Percentiles rank a stretch among this genome's conserved stretches.
phyloP scores from a whole-genome alignment of 2,888 invertebrate genomes.

The Portevinia maculata region DNA sequence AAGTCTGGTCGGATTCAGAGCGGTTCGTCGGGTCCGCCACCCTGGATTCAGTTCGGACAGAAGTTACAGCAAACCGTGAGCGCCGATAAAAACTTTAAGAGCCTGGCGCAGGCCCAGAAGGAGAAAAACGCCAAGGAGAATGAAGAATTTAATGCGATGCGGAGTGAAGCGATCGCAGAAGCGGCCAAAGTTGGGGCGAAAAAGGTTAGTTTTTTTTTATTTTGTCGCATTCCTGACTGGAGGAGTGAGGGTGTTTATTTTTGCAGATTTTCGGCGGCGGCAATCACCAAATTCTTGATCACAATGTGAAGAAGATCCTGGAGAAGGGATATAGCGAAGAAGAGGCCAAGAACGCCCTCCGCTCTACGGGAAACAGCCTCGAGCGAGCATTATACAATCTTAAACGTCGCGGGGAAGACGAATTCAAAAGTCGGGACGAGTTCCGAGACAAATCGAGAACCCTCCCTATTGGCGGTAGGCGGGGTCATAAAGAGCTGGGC shows the following conservation, averaged over 20 bases:
- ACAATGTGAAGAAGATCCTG: constrained; percentile 90
- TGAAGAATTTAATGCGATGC: constrained; percentile 93
- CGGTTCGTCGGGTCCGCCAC: constrained; percentile 90
- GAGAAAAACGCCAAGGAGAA: constrained; percentile 86
- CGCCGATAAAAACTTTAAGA: constrained; percentile 89
- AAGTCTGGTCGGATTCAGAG: constrained; percentile 78
- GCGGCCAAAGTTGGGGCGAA: constrained; percentile 88
- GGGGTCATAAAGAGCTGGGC: constrained; percentile 44
- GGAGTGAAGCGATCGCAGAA: constrained; percentile 95
- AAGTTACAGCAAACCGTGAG: constrained; percentile 85
- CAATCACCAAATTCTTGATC: constrained; percentile 87
- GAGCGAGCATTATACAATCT: constrained; percentile 88
- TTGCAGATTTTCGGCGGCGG: constrained; percentile 86
- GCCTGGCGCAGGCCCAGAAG: constrained; percentile 84
- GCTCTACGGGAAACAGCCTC: constrained; percentile 88
- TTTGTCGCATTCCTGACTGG: background rate
- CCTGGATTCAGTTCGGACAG: constrained; percentile 96
- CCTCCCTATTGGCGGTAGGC: constrained; percentile 38
- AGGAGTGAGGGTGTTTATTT: constrained; percentile 1
- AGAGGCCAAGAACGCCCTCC: constrained; percentile 89
- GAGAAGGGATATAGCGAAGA: constrained; percentile 91
- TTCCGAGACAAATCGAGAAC: constrained; percentile 58
- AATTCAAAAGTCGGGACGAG: constrained; percentile 80
- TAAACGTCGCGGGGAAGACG: constrained; percentile 84
- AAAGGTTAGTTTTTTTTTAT: constrained; percentile 81